A percentile compares a stretch with the other conserved stretches of the same genome.
These are phyloP conservation scores for Etia nguti DNA, from an alignment of 2,113 vertebrate genomes.

Conservation along the genomic window DNA sequence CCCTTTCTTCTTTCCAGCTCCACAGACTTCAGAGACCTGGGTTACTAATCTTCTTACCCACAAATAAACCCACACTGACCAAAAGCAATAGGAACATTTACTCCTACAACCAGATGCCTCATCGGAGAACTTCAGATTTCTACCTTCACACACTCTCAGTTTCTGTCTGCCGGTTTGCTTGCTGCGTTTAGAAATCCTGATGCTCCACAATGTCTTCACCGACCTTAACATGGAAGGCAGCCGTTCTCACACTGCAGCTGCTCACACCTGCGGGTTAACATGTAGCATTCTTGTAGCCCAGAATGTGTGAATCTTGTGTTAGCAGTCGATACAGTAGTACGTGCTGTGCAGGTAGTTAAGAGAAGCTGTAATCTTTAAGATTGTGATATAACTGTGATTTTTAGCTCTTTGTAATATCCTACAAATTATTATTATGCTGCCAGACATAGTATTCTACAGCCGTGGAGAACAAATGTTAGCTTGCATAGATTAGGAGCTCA, in stretches of 20 bases:
- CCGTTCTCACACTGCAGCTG: neutral
- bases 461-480: neutral
- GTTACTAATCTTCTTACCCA: neutral
- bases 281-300: neutral
- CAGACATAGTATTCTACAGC: neutral
- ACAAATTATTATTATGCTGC: neutral
- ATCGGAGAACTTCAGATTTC: neutral
- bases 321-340: neutral
- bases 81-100: slow-evolving; percentile 24
- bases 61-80: neutral
- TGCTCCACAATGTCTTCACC: neutral
- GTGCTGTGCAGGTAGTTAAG: neutral
- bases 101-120: neutral
- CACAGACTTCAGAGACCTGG: neutral
- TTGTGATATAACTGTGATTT: slow-evolving; percentile 29
- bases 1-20: neutral
- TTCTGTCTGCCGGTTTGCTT: neutral
- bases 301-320: neutral
- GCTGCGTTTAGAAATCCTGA: neutral
- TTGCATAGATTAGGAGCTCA: neutral
- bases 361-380: neutral
- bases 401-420: neutral
- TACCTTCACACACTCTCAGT: neutral
- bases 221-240: neutral
- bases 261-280: neutral